phyloP scores from a whole-genome alignment of 1,140 invertebrate genomes.

The Drosophila rufa region DNA sequence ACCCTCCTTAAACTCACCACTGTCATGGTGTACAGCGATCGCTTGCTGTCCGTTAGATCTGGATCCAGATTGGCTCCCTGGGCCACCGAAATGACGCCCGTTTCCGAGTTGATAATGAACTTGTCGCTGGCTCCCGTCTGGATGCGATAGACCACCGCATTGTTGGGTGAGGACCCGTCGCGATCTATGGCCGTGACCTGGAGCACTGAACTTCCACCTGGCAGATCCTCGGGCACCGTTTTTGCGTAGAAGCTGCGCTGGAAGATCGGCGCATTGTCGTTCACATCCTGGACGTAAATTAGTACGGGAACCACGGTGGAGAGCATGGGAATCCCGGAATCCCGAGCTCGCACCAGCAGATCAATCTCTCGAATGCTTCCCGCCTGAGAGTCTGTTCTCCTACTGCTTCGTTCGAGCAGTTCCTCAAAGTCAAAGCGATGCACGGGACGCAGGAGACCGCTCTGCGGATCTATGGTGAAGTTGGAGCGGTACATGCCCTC shows the following conservation, averaged over 20 bases:
- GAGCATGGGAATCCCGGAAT: slow-evolving; percentile 91
- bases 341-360: slow-evolving; percentile 91
- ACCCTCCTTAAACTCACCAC: slow-evolving; percentile 85
- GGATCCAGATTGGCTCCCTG: slow-evolving; percentile 95
- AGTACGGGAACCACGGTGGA: slow-evolving; percentile 90
- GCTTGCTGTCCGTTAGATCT: slow-evolving; percentile 92
- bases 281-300: slow-evolving; percentile 94
- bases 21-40: slow-evolving; percentile 88
- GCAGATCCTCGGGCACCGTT: slow-evolving; percentile 93
- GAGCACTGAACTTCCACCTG: slow-evolving; percentile 91
- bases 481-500: slow-evolving; percentile 90
- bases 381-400: slow-evolving; percentile 52
- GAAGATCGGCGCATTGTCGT: slow-evolving; percentile 94
- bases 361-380: slow-evolving; percentile 89
- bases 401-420: slow-evolving; percentile 77
- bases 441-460: slow-evolving; percentile 90
- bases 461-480: slow-evolving; percentile 92
- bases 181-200: slow-evolving; percentile 93
- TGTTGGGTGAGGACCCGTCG: slow-evolving; percentile 94
- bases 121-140: slow-evolving; percentile 95
- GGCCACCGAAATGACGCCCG: slow-evolving; percentile 93
- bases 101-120: slow-evolving; percentile 94
- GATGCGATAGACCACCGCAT: slow-evolving; percentile 94
- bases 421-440: slow-evolving; percentile 93
- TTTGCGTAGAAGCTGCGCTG: slow-evolving; percentile 90